Base-by-base conservation (phyloP, 2,888 invertebrate species). In the Melitaea athalia region DNA sequence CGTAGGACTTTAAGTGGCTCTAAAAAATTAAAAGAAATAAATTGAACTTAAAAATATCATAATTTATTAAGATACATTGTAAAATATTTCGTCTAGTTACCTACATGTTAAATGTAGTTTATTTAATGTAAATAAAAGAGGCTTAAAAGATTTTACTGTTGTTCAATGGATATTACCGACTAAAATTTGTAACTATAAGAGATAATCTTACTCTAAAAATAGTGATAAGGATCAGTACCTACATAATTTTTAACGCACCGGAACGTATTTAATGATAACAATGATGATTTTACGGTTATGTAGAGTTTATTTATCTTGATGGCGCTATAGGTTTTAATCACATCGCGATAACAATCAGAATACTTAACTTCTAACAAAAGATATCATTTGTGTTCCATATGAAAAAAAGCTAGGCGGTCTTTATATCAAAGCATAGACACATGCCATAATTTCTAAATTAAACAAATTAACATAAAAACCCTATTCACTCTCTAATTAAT, bases 391-490 rank as follows among this genome's bases (percentile, higher is more conserved):
- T 49, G 47, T n/a, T 49, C 2, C 6, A 49, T n/a, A 49, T 49
- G n/a, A 49, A 49, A 49, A 3, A n/a, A n/a, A 49, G n/a, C n/a
- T 49, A 3, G n/a, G 47, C 47, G 47, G 47, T 49, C 3, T 49
- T 49, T n/a, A n/a, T 5, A 49, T 49, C 47, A 49, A 49, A 49
- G 47, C n/a, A 49, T 49, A 0, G 47, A 49, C 14, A 49, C 47
- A n/a, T 49, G n/a, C 14, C n/a, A n/a, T 49, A 49, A 49, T n/a
- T 14, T 49, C 47, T 33, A 33, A 55, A 55, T 55, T 31, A 55
- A n/a, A 55, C 53, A 55, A 55, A 55, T 55, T 55, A 55, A 14
- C 53, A 55, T 55, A 31, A 31, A 55, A 55, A 31, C 31, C 33
- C 31, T 55, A 55, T 55, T 49, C 33, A 33, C 53, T 55, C n/a